A percentile compares a stretch with the other conserved stretches of the same genome.
phyloP scores from a whole-genome alignment of 2,113 vertebrate genomes.

The Chunga burmeisteri region DNA sequence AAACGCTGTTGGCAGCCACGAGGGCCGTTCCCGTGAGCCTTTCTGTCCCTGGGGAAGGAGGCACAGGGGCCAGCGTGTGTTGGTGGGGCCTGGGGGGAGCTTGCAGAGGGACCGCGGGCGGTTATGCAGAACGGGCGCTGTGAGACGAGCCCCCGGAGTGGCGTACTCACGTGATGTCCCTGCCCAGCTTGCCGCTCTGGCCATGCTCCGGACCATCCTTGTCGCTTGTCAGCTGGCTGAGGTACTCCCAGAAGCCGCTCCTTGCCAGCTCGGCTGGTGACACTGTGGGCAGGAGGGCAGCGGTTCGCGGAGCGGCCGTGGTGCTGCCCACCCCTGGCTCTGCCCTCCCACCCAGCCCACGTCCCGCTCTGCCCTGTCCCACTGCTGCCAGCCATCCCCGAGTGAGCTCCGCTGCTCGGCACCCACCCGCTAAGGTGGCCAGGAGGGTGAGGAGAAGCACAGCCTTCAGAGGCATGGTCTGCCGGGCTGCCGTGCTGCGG shows the following conservation, averaged over 20 bases:
- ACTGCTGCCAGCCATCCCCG: fast-evolving
- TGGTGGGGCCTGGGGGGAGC: background rate
- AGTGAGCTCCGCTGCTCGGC: fast-evolving
- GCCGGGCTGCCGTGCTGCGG: background rate
- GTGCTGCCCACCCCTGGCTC: background rate
- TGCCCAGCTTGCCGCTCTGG: constrained; percentile 70
- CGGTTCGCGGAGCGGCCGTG: fast-evolving
- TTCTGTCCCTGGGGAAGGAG: background rate
- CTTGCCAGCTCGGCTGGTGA: background rate
- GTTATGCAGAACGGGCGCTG: background rate
- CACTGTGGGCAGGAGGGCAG: background rate
- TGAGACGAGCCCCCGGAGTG: fast-evolving
- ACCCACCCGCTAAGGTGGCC: constrained; percentile 42
- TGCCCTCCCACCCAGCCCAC: background rate
- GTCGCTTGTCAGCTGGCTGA: constrained; percentile 71
- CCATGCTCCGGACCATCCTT: constrained; percentile 51
- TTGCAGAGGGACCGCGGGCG: fast-evolving
- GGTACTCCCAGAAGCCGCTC: constrained; percentile 70
- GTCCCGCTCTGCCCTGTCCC: background rate
- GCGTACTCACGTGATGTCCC: constrained; percentile 36
- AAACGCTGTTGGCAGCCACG: fast-evolving
- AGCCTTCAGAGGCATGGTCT: background rate
- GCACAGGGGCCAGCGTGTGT: fast-evolving
- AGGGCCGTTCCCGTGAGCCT: fast-evolving
- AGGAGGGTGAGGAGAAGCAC: constrained; percentile 31